Conservation (phyloP, 2,888 invertebrate species). For the Yponomeuta evonymella region DNA sequence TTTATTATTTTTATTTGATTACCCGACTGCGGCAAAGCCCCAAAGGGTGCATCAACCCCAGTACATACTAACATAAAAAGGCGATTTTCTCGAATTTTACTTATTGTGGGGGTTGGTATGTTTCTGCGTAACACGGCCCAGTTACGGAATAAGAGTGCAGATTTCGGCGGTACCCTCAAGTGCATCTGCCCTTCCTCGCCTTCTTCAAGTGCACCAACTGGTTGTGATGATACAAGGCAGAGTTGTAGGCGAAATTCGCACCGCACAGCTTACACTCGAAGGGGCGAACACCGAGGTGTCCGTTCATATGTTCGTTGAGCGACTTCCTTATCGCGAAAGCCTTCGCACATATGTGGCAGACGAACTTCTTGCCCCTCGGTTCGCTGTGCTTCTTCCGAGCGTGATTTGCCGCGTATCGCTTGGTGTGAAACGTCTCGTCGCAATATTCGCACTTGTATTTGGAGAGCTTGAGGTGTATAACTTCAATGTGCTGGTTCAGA, state of each 20-base stretch:
- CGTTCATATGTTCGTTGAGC: not conserved
- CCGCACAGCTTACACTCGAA: not conserved
- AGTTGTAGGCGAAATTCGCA: not conserved
- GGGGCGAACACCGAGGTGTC: not conserved
- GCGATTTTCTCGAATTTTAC: too few species aligned
- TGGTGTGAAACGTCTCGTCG: not conserved
- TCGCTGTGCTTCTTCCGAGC: not conserved
- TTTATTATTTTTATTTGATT: too few species aligned
- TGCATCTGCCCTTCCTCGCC: too few species aligned
- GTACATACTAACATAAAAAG: too few species aligned
- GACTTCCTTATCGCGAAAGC: not conserved
- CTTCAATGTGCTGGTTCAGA: not conserved
- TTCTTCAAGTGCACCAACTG: not conserved
- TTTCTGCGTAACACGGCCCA: too few species aligned
- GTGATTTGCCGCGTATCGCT: not conserved
- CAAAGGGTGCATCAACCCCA: too few species aligned
- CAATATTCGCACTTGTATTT: not conserved
- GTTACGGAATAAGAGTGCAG: too few species aligned
- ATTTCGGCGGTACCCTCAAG: too few species aligned
- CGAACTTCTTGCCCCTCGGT: not conserved
- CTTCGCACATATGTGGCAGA: not conserved
- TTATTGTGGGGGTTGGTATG: too few species aligned
- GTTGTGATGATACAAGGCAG: not conserved
- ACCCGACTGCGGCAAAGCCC: too few species aligned
- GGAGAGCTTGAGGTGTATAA: not conserved